Percentiles rank a stretch among this genome's conserved stretches.
These are phyloP conservation scores for Andinoacara biseriatus DNA, from an alignment of 2,113 vertebrate genomes.

Conservation along the genomic window DNA sequence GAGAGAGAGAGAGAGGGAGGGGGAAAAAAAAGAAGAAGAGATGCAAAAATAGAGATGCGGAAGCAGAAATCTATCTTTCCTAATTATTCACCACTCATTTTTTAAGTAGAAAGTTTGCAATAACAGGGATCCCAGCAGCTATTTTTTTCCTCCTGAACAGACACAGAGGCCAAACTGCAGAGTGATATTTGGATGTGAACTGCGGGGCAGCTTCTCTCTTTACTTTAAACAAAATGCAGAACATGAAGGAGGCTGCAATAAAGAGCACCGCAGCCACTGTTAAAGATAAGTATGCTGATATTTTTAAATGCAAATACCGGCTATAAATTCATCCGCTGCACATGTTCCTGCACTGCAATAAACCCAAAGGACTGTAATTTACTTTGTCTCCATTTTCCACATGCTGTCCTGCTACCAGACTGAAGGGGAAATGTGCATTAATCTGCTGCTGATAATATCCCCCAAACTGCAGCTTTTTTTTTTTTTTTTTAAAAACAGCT, in stretches of 20 bases:
- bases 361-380: neutral
- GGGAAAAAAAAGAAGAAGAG: neutral
- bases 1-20: neutral
- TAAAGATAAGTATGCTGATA: neutral
- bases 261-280: neutral
- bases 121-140: constrained; percentile 18
- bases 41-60: neutral
- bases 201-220: neutral
- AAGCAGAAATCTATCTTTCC: constrained; percentile 31
- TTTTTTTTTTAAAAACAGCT: no score
- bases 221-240: constrained; percentile 8
- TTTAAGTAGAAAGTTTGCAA: constrained; percentile 29
- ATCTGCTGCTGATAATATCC: neutral
- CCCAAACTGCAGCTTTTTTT: neutral
- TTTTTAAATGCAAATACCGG: neutral
- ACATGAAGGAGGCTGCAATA: neutral
- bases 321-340: neutral
- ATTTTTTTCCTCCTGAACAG: neutral
- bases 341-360: neutral
- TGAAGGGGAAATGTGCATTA: neutral
- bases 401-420: neutral
- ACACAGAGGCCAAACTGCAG: constrained; percentile 13
- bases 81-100: constrained; percentile 44
- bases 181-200: neutral
- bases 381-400: neutral